Evolutionary conservation across 2,888 invertebrate species (phyloP).

Genomic region (Clunio marinus): DNA sequence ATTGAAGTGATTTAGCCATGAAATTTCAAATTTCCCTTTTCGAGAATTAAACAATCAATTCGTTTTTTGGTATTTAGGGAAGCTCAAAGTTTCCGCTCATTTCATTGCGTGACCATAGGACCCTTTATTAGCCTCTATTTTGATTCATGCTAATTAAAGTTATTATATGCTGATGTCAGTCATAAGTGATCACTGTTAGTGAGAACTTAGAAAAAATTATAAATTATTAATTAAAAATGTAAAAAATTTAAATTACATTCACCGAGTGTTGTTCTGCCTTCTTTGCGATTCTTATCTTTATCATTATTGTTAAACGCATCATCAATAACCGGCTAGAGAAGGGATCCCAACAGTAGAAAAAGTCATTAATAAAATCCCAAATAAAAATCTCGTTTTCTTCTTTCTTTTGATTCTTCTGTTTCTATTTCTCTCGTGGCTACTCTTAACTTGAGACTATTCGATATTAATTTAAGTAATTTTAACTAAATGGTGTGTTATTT

Average conservation of each 20-base stretch:
- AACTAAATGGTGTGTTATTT: conserved; percentile 35
- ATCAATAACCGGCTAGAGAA: neutral
- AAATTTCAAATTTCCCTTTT: conserved; percentile 18
- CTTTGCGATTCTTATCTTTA: neutral
- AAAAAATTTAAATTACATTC: neutral
- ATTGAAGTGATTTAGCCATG: conserved; percentile 29
- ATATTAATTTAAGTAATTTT: conserved; percentile 12
- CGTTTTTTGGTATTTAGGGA: no score
- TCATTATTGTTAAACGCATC: neutral
- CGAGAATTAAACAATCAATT: no score
- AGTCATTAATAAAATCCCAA: conserved; percentile 7
- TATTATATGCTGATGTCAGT: neutral
- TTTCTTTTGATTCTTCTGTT: neutral
- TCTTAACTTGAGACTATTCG: neutral
- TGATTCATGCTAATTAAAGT: conserved; percentile 23
- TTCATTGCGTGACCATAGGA: conserved; percentile 31
- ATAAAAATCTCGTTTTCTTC: neutral
- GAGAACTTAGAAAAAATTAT: neutral
- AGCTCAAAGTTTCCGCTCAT: neutral
- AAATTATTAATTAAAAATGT: conserved; percentile 31
- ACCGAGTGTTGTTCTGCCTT: neutral
- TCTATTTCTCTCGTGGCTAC: neutral
- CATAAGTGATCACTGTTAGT: neutral
- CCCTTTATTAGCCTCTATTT: neutral
- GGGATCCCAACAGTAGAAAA: conserved; percentile 15